These are phyloP conservation scores for Brienomyrus brachyistius DNA, from an alignment of 2,113 vertebrate genomes.

Conservation along the genomic window DNA sequence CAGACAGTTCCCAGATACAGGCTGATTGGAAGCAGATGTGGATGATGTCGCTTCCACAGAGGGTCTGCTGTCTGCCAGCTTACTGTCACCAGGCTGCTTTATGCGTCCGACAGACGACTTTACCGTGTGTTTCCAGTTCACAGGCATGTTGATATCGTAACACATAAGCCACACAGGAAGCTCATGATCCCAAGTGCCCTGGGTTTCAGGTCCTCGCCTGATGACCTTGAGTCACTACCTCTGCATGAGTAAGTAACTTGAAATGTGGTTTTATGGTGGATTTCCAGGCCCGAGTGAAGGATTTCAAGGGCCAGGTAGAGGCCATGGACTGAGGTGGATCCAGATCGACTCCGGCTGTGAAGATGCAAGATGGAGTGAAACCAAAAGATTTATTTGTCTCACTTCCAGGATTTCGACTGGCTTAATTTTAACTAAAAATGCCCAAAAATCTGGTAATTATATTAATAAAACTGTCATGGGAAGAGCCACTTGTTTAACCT, in stretches of 20 bases:
- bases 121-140: background rate
- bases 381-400: background rate
- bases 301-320: conserved; percentile 61
- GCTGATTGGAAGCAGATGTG: conserved; percentile 1
- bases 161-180: background rate
- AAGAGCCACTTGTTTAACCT: background rate
- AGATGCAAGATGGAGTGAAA: background rate
- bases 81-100: background rate
- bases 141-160: background rate
- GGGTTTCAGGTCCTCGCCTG: background rate
- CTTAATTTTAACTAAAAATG: background rate
- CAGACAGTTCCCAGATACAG: background rate
- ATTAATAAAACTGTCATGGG: background rate
- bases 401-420: background rate
- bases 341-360: conserved; percentile 37
- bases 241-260: background rate
- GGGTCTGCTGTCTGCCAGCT: background rate
- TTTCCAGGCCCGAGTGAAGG: conserved; percentile 59
- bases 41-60: background rate
- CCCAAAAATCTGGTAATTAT: background rate
- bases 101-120: background rate
- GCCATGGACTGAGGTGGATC: conserved; percentile 62
- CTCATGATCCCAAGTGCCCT: background rate
- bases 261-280: background rate
- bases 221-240: background rate